These are phyloP conservation scores for Scrobipalpa costella DNA, from an alignment of 2,888 invertebrate species.

Conservation along the genomic window DNA sequence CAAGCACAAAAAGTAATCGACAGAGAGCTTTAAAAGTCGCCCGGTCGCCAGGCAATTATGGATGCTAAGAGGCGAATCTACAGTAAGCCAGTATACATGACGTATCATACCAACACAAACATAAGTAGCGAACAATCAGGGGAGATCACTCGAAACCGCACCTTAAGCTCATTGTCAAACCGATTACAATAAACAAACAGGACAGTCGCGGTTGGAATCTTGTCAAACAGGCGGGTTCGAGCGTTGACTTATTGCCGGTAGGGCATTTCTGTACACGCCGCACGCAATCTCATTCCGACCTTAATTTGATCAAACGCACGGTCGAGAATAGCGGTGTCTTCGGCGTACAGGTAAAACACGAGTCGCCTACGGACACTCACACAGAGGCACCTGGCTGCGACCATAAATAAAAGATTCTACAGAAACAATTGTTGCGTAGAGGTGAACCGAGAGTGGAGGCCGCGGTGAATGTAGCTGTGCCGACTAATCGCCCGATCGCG, in stretches of 20 bases:
- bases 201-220: slow-evolving; percentile 81
- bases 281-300: slow-evolving; percentile 37
- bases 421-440: slow-evolving; percentile 82
- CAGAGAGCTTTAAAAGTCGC: slow-evolving; percentile 65
- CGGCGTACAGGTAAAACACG: slow-evolving; percentile 75
- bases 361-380: slow-evolving; percentile 69
- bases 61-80: slow-evolving; percentile 78
- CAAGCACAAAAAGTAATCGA: slow-evolving; percentile 41
- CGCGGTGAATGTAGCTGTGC: slow-evolving; percentile 73
- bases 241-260: slow-evolving; percentile 81
- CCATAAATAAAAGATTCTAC: slow-evolving; percentile 82
- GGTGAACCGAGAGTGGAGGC: slow-evolving; percentile 74
- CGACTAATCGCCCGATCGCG: slow-evolving; percentile 79
- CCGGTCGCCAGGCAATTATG: slow-evolving; percentile 76
- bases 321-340: slow-evolving; percentile 39
- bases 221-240: slow-evolving; percentile 81
- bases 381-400: slow-evolving; percentile 63
- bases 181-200: slow-evolving; percentile 82
- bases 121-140: slow-evolving; percentile 73
- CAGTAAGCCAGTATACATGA: slow-evolving; percentile 78
- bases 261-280: slow-evolving; percentile 68
- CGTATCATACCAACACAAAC: slow-evolving; percentile 79
- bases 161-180: slow-evolving; percentile 82
- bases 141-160: slow-evolving; percentile 80
- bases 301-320: slow-evolving; percentile 35